These are phyloP conservation scores for Cyanocitta stelleri DNA, from an alignment of 2,113 vertebrate species.

Conservation along the genomic window DNA sequence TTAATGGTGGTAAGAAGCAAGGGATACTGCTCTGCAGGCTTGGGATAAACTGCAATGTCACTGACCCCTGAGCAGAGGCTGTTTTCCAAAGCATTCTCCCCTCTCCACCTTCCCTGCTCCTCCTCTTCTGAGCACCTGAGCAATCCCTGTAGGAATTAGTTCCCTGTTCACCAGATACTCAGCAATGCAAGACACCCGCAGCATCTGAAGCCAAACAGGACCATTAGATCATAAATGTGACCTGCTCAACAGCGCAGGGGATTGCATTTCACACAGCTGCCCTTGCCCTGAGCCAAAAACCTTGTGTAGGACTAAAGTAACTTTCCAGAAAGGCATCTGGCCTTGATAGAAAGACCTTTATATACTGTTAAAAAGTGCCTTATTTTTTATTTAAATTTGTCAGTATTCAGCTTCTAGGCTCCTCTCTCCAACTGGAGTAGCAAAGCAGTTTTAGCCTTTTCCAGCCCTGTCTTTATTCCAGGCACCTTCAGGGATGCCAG, in stretches of 20 bases:
- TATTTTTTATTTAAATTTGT: slow-evolving; percentile 19
- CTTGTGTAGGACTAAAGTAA: background rate
- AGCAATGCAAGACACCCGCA: background rate
- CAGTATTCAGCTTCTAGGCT: background rate
- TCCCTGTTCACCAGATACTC: background rate
- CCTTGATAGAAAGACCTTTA: slow-evolving; percentile 24
- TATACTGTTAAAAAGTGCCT: background rate
- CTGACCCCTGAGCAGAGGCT: background rate
- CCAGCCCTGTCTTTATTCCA: background rate
- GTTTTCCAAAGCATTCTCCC: background rate
- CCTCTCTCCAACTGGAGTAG: background rate
- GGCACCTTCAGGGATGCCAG: background rate
- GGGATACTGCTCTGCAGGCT: background rate
- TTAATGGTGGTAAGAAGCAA: background rate
- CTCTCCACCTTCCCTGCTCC: background rate
- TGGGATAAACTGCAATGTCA: background rate
- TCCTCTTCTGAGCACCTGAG: background rate
- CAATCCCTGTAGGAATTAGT: background rate
- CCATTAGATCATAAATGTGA: background rate
- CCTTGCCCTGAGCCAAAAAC: slow-evolving; percentile 48
- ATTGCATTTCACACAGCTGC: slow-evolving; percentile 41
- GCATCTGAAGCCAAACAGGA: background rate
- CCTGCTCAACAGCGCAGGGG: background rate
- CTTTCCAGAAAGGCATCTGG: slow-evolving; percentile 41
- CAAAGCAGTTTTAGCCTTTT: background rate